Conservation (phyloP, 1,140 invertebrate genomes). For the Brevipalpus yothersi region DNA sequence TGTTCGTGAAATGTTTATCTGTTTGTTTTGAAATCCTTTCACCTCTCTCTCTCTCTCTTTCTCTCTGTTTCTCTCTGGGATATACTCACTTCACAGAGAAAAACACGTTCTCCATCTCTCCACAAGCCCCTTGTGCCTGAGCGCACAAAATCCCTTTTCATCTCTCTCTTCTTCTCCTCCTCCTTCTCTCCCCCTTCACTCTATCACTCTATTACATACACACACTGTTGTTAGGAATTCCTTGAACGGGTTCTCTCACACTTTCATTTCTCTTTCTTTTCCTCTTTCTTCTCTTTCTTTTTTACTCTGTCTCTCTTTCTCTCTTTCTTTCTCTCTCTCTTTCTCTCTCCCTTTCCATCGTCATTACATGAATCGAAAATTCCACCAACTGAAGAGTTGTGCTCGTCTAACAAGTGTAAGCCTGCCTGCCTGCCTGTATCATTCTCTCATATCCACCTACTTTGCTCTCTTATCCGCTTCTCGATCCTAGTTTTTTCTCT, state of each 20-base stretch:
- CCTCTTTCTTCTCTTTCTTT: background rate
- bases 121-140: no score
- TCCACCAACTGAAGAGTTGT: background rate
- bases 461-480: background rate
- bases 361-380: background rate
- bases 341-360: background rate
- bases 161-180: no score
- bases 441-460: background rate
- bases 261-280: background rate
- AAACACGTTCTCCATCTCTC: no score
- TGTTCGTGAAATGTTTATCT: no score
- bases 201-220: no score
- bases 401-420: background rate
- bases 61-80: no score
- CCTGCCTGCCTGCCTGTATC: background rate
- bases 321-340: background rate
- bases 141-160: no score
- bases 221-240: no score
- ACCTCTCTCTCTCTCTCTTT: no score
- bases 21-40: no score
- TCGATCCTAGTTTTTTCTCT: background rate
- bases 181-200: no score
- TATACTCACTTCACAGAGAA: no score
- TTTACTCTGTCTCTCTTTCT: background rate
- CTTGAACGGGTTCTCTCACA: background rate